A percentile compares a stretch with the other conserved stretches of the same genome.
Evolutionary conservation across 2,113 vertebrate species (phyloP).

Genomic region (Glaucidium brasilianum): DNA sequence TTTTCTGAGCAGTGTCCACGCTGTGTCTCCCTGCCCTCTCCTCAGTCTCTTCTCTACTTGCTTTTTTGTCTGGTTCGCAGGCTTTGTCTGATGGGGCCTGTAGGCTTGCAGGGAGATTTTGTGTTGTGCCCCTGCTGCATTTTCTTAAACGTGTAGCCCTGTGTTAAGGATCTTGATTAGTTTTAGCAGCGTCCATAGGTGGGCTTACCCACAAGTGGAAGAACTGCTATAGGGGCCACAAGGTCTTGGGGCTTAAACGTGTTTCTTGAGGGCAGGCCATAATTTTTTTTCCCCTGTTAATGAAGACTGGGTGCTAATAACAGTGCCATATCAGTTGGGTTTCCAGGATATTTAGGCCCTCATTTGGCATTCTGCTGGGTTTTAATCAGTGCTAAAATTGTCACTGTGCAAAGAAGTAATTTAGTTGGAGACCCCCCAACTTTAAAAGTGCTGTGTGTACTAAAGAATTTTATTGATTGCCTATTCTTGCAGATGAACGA

Average conservation of each 20-base stretch:
- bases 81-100: neutral
- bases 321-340: neutral
- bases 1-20: neutral
- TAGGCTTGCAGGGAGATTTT: neutral
- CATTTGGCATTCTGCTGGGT: neutral
- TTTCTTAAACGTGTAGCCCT: neutral
- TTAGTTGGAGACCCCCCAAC: neutral
- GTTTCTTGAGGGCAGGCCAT: neutral
- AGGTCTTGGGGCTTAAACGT: neutral
- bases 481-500: slow-evolving; percentile 49
- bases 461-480: neutral
- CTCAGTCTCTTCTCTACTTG: neutral
- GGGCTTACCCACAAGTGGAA: neutral
- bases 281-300: neutral
- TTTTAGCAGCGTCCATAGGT: neutral
- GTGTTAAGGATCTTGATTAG: neutral
- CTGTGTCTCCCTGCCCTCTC: neutral
- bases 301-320: neutral
- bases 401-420: neutral
- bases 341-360: neutral
- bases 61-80: neutral
- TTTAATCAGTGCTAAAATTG: neutral
- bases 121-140: neutral
- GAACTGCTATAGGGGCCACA: neutral
- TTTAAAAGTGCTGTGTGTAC: neutral